A percentile compares a stretch with the other conserved stretches of the same genome.
Evolutionary conservation across 2,797 vertebrate genomes (phyloP).

Genomic region (Staurois parvus): DNA sequence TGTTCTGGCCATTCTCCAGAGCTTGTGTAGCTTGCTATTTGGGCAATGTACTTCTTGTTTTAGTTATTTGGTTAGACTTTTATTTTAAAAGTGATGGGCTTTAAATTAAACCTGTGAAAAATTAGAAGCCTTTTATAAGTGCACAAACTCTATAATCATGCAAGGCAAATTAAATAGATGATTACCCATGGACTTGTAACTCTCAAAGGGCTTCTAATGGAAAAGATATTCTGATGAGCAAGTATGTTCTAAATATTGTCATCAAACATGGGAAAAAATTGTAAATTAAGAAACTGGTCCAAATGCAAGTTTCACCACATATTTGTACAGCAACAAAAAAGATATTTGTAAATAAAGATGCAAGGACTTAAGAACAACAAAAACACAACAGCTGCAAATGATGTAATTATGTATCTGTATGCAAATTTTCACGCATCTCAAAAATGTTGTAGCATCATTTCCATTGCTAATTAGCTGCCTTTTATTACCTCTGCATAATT

Average conservation of each 20-base stretch:
- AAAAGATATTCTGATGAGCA: slow-evolving; percentile 51
- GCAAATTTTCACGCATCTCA: slow-evolving; percentile 79
- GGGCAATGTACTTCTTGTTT: background rate
- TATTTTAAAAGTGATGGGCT: too few species aligned
- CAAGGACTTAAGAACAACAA: slow-evolving; percentile 74
- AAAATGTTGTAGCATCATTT: slow-evolving; percentile 79
- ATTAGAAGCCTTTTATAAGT: slow-evolving; percentile 26
- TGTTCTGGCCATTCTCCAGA: too few species aligned
- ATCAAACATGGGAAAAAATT: slow-evolving; percentile 43
- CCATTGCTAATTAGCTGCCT: slow-evolving; percentile 80
- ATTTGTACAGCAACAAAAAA: slow-evolving; percentile 66
- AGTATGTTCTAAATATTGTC: slow-evolving; percentile 55
- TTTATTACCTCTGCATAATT: slow-evolving; percentile 80
- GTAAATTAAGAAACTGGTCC: slow-evolving; percentile 51
- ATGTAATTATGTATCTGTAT: slow-evolving; percentile 82
- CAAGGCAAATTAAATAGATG: slow-evolving; percentile 45
- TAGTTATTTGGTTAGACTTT: slow-evolving; percentile 3
- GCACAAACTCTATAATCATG: slow-evolving; percentile 33
- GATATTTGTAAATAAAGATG: slow-evolving; percentile 73
- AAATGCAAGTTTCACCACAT: slow-evolving; percentile 61
- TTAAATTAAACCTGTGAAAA: slow-evolving; percentile 32
- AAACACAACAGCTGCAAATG: slow-evolving; percentile 81
- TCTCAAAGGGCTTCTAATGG: slow-evolving; percentile 46
- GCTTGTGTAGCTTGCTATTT: background rate
- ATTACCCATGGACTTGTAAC: slow-evolving; percentile 48